A percentile compares a stretch with the other conserved stretches of the same genome.
These are phyloP conservation scores for Erinaceus europaeus DNA, from an alignment of 2,113 vertebrate genomes.

Conservation along the genomic window DNA sequence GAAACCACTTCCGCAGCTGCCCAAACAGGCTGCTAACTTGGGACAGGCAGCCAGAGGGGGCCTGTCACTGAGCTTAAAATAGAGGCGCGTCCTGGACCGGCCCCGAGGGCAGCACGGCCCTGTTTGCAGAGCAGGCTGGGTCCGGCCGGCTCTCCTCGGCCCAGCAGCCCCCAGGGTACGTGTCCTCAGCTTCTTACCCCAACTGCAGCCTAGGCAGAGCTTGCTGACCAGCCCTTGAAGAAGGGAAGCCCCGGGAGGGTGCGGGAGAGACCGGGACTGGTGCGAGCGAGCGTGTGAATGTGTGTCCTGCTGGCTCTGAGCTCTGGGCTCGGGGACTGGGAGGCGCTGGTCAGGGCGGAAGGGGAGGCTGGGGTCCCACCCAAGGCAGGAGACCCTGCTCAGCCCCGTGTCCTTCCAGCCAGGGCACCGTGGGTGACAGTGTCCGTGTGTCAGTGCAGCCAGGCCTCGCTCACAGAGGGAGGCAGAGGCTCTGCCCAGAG, in stretches of 20 bases:
- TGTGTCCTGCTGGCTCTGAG: not conserved
- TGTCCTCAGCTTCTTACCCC: not conserved
- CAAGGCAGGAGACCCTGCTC: not conserved
- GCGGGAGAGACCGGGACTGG: not conserved
- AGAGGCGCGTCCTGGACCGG: constrained; percentile 43
- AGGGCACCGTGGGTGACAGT: not conserved
- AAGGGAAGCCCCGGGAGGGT: not conserved
- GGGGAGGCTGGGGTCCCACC: not conserved
- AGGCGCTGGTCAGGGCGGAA: not conserved
- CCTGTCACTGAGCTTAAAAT: constrained; percentile 78
- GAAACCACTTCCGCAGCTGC: constrained; percentile 49
- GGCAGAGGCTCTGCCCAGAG: not conserved
- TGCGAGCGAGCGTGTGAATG: not conserved
- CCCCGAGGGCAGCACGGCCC: not conserved
- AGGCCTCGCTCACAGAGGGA: not conserved
- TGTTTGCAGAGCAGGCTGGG: not conserved
- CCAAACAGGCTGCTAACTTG: not conserved
- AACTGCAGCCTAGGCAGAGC: not conserved
- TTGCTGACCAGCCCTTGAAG: not conserved
- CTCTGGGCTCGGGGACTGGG: not conserved
- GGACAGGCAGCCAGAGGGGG: not conserved
- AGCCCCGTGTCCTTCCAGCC: not conserved
- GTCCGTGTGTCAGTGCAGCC: not conserved
- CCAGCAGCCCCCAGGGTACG: constrained; percentile 10
- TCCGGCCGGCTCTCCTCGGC: not conserved